Percentiles rank a stretch among this genome's conserved stretches.
Conservation (phyloP, 2,113 vertebrate species). For the Oreochromis aureus region DNA sequence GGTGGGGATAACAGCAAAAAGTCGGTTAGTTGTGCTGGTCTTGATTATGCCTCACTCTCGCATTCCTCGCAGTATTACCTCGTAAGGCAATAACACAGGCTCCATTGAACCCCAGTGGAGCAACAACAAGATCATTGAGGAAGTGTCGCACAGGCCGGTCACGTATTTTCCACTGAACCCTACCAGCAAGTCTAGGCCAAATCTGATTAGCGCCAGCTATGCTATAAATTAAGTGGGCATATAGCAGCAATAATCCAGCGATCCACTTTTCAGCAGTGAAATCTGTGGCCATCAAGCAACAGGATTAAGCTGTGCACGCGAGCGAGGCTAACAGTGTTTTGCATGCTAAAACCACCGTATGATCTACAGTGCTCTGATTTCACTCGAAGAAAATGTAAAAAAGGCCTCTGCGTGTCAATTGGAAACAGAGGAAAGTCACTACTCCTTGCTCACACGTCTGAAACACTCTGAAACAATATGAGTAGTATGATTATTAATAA, state of each 20-base stretch:
- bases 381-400: background rate
- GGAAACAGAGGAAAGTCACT: background rate
- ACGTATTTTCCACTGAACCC: constrained; percentile 57
- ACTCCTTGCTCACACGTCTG: background rate
- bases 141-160: constrained; percentile 50
- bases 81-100: constrained; percentile 56
- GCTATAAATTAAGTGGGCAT: constrained; percentile 51
- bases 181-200: constrained; percentile 24
- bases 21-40: constrained; percentile 48
- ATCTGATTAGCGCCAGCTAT: constrained; percentile 60
- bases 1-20: constrained; percentile 6
- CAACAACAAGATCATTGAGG: constrained; percentile 65
- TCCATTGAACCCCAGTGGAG: constrained; percentile 52
- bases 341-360: background rate
- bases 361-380: background rate
- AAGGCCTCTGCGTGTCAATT: background rate
- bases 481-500: background rate
- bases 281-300: background rate
- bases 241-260: constrained; percentile 39
- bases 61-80: constrained; percentile 63
- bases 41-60: constrained; percentile 46
- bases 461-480: background rate
- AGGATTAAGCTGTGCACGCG: background rate
- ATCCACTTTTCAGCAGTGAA: constrained; percentile 20
- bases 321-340: background rate